Evolutionary conservation across 2,797 vertebrate genomes (phyloP).

Genomic region (Xenentodon cancila): DNA sequence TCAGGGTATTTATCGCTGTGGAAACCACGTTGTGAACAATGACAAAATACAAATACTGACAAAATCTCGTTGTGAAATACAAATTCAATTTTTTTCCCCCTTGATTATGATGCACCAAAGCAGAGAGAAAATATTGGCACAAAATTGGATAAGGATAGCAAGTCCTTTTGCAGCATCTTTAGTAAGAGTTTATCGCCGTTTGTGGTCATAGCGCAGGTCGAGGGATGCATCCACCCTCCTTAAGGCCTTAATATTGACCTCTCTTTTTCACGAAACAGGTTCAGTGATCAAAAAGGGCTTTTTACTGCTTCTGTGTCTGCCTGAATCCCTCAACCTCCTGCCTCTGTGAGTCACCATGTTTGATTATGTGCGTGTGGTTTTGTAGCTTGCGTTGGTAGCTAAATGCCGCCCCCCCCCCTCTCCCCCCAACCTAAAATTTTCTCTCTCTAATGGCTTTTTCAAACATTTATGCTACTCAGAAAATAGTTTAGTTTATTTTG

Average conservation of each 20-base stretch:
- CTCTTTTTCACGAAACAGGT: conserved; percentile 67
- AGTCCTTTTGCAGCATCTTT: conserved; percentile 40
- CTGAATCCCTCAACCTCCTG: conserved; percentile 64
- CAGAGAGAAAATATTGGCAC: conserved; percentile 24
- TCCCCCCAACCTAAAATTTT: conserved; percentile 44
- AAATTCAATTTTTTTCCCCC: conserved; percentile 33
- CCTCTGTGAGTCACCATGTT: conserved; percentile 63
- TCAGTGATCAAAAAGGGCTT: conserved; percentile 81
- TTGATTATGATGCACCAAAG: conserved; percentile 34
- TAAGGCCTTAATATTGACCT: conserved; percentile 64
- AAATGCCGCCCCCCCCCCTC: too few species aligned
- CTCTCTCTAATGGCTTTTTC: conserved; percentile 65
- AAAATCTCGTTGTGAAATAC: conserved; percentile 48
- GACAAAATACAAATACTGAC: conserved; percentile 40
- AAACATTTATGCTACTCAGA: conserved; percentile 55
- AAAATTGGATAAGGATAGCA: conserved; percentile 24
- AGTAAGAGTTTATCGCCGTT: conserved; percentile 42
- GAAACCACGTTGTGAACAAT: conserved; percentile 58
- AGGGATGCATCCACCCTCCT: conserved; percentile 47
- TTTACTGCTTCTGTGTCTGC: conserved; percentile 71
- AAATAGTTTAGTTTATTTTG: conserved; percentile 16
- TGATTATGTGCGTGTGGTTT: conserved; percentile 54
- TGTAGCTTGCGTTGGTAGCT: conserved; percentile 54
- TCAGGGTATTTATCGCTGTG: conserved; percentile 67
- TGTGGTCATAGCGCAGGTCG: conserved; percentile 61